Conservation (phyloP, 1,140 invertebrate species). For the Drosophila simulans region DNA sequence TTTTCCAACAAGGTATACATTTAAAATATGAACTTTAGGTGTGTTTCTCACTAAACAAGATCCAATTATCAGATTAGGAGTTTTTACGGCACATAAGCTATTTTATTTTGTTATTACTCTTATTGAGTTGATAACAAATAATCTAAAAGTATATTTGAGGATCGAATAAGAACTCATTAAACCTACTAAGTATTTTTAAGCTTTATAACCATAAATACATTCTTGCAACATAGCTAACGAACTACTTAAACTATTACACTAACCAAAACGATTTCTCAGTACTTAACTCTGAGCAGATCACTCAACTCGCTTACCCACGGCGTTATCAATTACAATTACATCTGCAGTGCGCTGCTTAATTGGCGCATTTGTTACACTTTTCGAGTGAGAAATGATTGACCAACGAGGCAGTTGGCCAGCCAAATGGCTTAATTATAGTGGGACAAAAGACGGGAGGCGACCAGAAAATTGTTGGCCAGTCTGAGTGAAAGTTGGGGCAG, state of each 20-base stretch:
- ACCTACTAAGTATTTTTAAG: too few species aligned
- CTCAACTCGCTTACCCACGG: slow-evolving; percentile 39
- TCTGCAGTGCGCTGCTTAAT: slow-evolving; percentile 29
- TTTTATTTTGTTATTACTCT: too few species aligned
- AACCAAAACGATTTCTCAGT: slow-evolving; percentile 1
- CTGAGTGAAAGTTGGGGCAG: slow-evolving; percentile 38
- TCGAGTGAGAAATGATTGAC: slow-evolving; percentile 51
- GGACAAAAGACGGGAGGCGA: slow-evolving; percentile 24
- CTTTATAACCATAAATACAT: neutral
- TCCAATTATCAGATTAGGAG: too few species aligned
- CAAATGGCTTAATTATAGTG: slow-evolving; percentile 70
- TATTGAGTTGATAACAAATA: too few species aligned
- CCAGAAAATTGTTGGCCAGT: slow-evolving; percentile 14
- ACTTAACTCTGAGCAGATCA: slow-evolving; percentile 16
- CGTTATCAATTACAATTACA: slow-evolving; percentile 42
- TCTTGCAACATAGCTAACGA: neutral
- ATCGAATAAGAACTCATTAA: too few species aligned
- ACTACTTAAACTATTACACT: neutral
- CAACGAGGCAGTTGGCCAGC: slow-evolving; percentile 41
- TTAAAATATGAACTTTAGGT: neutral
- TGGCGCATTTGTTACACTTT: slow-evolving; percentile 62
- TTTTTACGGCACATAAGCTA: too few species aligned
- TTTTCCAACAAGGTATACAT: neutral
- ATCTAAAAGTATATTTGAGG: too few species aligned
- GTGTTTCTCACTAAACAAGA: too few species aligned